These are phyloP conservation scores for Halcyon badia DNA, from an alignment of 2,797 vertebrate species.

Conservation along the genomic window DNA sequence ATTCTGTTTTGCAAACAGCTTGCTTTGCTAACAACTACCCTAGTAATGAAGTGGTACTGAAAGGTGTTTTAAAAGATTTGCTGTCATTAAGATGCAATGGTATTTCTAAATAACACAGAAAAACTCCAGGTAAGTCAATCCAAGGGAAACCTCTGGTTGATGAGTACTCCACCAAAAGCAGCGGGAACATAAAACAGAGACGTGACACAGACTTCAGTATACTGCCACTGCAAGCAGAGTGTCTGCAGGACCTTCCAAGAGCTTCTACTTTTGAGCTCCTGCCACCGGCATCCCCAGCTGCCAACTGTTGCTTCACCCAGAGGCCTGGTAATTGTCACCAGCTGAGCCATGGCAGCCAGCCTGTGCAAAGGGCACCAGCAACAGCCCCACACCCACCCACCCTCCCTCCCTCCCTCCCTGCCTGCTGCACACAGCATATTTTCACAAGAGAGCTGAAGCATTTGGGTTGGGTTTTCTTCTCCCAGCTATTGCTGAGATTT, in stretches of 20 bases:
- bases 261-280: neutral
- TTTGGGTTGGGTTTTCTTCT: neutral
- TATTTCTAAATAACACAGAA: neutral
- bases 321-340: fast-evolving
- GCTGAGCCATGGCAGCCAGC: fast-evolving
- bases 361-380: fast-evolving
- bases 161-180: neutral
- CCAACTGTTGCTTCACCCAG: neutral
- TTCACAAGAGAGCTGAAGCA: neutral
- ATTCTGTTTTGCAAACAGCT: neutral
- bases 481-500: neutral
- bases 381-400: neutral
- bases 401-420: neutral
- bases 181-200: fast-evolving
- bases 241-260: neutral
- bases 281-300: neutral
- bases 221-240: fast-evolving
- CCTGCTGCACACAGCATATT: neutral
- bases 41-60: neutral
- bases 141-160: neutral
- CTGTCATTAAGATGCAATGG: neutral
- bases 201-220: fast-evolving
- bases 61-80: neutral
- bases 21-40: neutral
- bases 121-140: neutral